Evolutionary conservation across 2,113 vertebrate species (phyloP).

Genomic region (Pelobates fuscus): DNA sequence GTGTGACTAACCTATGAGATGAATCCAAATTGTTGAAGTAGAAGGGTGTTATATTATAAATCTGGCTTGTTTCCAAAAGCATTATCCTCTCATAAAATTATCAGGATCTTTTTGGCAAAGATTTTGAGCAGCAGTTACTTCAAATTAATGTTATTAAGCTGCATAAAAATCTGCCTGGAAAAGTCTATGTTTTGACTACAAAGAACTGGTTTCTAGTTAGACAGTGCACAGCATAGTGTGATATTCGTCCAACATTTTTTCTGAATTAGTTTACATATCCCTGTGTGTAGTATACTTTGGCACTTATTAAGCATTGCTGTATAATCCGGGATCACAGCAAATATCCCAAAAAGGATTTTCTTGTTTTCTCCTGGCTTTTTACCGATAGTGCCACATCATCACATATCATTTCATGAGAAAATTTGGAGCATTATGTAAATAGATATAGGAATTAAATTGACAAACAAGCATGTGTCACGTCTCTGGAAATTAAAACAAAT

Average conservation of each 20-base stretch:
- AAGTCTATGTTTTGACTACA: constrained; percentile 55
- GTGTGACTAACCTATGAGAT: constrained; percentile 34
- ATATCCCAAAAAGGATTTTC: constrained; percentile 54
- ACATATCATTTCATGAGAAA: constrained; percentile 10
- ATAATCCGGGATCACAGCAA: constrained; percentile 56
- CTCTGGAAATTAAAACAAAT: no score
- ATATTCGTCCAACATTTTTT: constrained; percentile 54
- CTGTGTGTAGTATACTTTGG: constrained; percentile 64
- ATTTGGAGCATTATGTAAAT: not conserved
- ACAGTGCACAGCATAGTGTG: constrained; percentile 56
- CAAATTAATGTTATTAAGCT: constrained; percentile 70
- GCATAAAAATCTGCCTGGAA: constrained; percentile 61
- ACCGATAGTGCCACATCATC: constrained; percentile 44
- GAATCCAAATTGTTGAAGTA: constrained; percentile 31
- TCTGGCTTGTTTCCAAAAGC: constrained; percentile 41
- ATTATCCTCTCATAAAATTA: constrained; percentile 52
- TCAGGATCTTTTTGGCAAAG: constrained; percentile 48
- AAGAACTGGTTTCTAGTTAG: constrained; percentile 57
- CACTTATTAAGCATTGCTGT: constrained; percentile 57
- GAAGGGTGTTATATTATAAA: constrained; percentile 43
- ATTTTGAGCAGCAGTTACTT: constrained; percentile 53
- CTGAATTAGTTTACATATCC: constrained; percentile 61
- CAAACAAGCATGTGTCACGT: no score
- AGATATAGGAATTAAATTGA: no score
- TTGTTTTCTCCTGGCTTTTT: constrained; percentile 53